These are phyloP conservation scores for Hemistola chrysoprasaria DNA, from an alignment of 2,888 invertebrate species.

Conservation along the genomic window DNA sequence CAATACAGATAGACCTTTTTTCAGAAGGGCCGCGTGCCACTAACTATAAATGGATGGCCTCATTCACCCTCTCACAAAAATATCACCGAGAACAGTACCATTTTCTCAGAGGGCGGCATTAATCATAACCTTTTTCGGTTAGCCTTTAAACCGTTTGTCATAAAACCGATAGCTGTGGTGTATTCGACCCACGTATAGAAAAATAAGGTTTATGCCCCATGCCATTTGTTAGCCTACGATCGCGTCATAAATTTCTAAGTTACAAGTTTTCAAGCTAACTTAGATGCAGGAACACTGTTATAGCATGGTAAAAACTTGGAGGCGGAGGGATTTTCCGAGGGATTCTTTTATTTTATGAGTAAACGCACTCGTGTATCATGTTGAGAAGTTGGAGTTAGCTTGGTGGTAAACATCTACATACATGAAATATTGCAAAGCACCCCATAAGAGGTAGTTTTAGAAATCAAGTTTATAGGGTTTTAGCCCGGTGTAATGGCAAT, in stretches of 20 bases:
- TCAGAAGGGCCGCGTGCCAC: too few relatives aligned
- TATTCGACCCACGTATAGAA: constrained; percentile 14
- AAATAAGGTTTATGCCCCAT: constrained; percentile 8
- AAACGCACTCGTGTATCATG: constrained; percentile 6
- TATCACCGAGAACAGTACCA: constrained; percentile 20
- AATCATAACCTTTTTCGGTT: constrained; percentile 29
- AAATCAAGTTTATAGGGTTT: too few relatives aligned
- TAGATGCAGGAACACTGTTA: constrained; percentile 17
- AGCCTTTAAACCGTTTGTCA: constrained; percentile 23
- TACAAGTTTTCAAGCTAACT: constrained; percentile 17
- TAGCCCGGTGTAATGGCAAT: too few relatives aligned
- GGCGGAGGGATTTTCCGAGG: constrained; percentile 6
- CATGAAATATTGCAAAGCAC: too few relatives aligned
- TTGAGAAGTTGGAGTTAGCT: too few relatives aligned
- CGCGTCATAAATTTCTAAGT: constrained; percentile 24
- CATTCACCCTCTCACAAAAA: constrained; percentile 12
- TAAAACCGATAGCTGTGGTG: constrained; percentile 18
- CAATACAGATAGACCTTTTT: too few relatives aligned
- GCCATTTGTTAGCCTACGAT: constrained; percentile 27
- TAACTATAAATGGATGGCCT: constrained; percentile 1
- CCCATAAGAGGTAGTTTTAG: too few relatives aligned
- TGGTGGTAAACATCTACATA: too few relatives aligned
- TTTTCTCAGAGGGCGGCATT: constrained; percentile 20
- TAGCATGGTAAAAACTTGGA: constrained; percentile 8
- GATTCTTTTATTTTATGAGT: constrained; percentile 18